Base-by-base conservation (phyloP, 35 echinoderm and acorn worm genomes). In the Hemicentrotus pulcherrimus region DNA sequence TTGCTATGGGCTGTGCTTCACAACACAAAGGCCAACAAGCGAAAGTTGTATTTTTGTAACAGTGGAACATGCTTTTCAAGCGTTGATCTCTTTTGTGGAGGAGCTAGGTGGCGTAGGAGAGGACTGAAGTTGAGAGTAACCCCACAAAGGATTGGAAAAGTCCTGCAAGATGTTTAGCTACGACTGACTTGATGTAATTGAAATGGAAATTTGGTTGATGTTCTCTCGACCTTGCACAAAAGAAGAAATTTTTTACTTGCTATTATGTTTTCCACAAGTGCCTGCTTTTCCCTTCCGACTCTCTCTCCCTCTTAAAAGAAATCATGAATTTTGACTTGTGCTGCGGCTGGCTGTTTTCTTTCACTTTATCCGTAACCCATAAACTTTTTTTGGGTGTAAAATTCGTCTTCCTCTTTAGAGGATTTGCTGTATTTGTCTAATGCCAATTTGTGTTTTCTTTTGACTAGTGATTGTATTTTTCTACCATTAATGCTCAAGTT, bases 41-140 rank as follows among this genome's bases (percentile, higher is more conserved):
- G 91, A 93, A 93, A 93, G 91, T 93, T 58, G 91, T 93, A 93
- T 93, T 93, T 55, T 93, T 58, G 91, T 93, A 50, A 93, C 91
- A 93, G 91, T 93, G 46, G 46, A 93, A 93, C 45, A 93, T 93
- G 48, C 91, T 93, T 93, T 93, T 93, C 91, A 32, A 58, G 28
- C 91, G 91, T 58, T 58, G 91, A 93, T 93, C 91, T 58, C 46
- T 33, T 48, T 93, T 93, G 91, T 93, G n/a, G 91, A 22, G 0
- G 22, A 35, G 32, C 18, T 45, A 47, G 30, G 32, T 47, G 19
- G 46, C 45, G 48, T 19, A 19, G 32, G 24, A 90, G 46, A 90
- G 88, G 31, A 90, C 31, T 15, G 88, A 47, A 47, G 88, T 11
- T 13, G 46, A 90, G 46, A 90, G 46, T 18, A 18, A 90, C 32